A percentile compares a stretch with the other conserved stretches of the same genome.
phyloP scores from a whole-genome alignment of 2,113 vertebrate genomes.

The Phalacrocorax pelagicus region DNA sequence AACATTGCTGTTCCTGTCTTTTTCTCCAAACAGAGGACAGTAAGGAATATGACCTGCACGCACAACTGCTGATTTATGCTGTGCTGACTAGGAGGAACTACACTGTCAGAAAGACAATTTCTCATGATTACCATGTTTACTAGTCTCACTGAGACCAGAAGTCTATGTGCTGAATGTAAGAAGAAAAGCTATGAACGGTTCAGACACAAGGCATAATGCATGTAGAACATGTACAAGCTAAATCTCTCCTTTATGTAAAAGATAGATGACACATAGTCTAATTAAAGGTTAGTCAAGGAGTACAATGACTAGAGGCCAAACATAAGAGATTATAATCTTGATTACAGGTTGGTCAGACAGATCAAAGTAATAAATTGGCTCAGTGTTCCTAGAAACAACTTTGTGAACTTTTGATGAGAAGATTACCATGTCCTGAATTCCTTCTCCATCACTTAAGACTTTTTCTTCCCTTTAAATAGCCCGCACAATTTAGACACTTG shows the following conservation, averaged over 20 bases:
- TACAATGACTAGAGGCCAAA: constrained; percentile 23
- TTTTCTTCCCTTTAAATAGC: background rate
- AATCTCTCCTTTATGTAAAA: background rate
- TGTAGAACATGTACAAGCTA: background rate
- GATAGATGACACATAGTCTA: constrained; percentile 5
- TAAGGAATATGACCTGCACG: background rate
- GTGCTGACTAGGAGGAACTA: constrained; percentile 1
- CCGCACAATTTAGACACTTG: background rate
- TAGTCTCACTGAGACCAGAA: background rate
- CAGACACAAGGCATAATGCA: background rate
- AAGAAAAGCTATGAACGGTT: background rate
- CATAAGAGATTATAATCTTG: constrained; percentile 1
- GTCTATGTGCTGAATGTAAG: background rate
- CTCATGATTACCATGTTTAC: constrained; percentile 21
- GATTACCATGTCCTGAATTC: background rate
- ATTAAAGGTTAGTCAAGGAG: constrained; percentile 31
- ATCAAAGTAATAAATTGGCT: constrained; percentile 35
- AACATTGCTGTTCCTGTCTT: background rate
- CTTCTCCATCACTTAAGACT: background rate
- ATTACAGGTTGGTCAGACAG: constrained; percentile 31
- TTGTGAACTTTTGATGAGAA: constrained; percentile 15
- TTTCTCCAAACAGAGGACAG: background rate
- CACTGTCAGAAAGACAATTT: constrained; percentile 11
- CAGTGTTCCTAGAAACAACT: constrained; percentile 31
- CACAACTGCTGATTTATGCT: background rate